Conservation (phyloP, 2,113 vertebrate species). For the Camelus dromedarius region DNA sequence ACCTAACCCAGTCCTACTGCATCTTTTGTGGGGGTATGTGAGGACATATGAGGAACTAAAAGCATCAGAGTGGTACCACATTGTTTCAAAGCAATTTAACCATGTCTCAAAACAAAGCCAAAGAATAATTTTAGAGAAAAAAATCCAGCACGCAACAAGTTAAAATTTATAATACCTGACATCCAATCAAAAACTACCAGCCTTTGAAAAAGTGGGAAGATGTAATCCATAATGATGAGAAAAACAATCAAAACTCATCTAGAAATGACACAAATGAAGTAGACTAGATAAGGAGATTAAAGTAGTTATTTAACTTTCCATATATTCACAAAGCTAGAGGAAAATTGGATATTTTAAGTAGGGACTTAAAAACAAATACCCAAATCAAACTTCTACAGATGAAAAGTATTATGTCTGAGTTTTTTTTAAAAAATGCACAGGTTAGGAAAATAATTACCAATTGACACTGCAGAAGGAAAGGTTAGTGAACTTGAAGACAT, state of each 20-base stretch:
- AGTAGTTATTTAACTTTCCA: neutral
- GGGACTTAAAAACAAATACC: neutral
- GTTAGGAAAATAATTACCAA: neutral
- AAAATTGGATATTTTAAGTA: neutral
- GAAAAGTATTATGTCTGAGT: constrained; percentile 9
- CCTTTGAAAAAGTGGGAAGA: neutral
- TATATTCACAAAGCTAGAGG: neutral
- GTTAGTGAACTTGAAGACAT: neutral
- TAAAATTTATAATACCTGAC: neutral
- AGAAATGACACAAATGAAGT: neutral
- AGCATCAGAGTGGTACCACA: neutral
- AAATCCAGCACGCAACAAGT: neutral
- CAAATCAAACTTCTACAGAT: neutral
- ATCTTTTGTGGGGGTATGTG: neutral
- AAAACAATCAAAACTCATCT: neutral
- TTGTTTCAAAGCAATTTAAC: neutral
- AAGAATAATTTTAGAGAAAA: neutral
- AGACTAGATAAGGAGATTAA: neutral
- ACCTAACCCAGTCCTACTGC: neutral
- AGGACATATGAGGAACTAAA: neutral
- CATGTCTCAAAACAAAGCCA: neutral
- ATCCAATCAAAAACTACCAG: neutral
- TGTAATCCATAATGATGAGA: neutral
- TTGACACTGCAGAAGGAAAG: neutral
- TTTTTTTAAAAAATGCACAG: neutral